phyloP scores from a whole-genome alignment of 1,140 invertebrate genomes.

The Ganaspis sp. region DNA sequence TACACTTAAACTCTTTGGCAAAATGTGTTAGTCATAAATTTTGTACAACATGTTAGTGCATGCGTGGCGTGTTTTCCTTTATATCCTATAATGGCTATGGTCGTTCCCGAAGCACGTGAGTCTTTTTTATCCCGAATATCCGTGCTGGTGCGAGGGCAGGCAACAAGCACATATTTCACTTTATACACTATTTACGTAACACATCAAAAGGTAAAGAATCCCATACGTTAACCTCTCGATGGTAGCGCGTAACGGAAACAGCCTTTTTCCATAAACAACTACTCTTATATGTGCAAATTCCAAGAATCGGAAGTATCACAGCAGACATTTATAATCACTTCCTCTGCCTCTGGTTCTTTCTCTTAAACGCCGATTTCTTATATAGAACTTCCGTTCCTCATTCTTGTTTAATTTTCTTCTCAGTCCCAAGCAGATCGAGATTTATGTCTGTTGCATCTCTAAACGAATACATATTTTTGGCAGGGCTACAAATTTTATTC shows the following conservation, averaged over 20 bases:
- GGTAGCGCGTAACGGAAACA: conserved; percentile 18
- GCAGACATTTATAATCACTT: conserved; percentile 11
- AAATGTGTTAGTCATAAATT: conserved; percentile 25
- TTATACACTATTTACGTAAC: conserved; percentile 17
- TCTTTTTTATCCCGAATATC: conserved; percentile 3
- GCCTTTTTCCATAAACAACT: conserved; percentile 27
- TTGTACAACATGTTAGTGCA: not conserved
- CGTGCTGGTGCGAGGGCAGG: not conserved
- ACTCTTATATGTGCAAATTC: conserved; percentile 23
- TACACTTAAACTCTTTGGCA: conserved; percentile 8
- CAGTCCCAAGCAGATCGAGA: not conserved
- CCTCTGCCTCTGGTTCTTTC: not conserved
- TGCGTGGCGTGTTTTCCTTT: conserved; percentile 16
- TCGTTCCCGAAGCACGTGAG: conserved; percentile 23
- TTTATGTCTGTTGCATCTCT: not conserved
- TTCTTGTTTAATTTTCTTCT: conserved; percentile 24
- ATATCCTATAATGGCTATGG: conserved; percentile 6
- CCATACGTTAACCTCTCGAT: conserved; percentile 20
- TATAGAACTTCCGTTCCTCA: not conserved
- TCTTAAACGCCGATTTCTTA: too few relatives aligned
- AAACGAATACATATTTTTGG: not conserved
- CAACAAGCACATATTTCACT: conserved; percentile 22
- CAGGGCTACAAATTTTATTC: too few relatives aligned
- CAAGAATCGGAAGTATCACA: conserved; percentile 25
- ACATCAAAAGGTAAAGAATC: conserved; percentile 17